Base-by-base conservation (phyloP, 2,797 vertebrate genomes). In the Coilia nasus region DNA sequence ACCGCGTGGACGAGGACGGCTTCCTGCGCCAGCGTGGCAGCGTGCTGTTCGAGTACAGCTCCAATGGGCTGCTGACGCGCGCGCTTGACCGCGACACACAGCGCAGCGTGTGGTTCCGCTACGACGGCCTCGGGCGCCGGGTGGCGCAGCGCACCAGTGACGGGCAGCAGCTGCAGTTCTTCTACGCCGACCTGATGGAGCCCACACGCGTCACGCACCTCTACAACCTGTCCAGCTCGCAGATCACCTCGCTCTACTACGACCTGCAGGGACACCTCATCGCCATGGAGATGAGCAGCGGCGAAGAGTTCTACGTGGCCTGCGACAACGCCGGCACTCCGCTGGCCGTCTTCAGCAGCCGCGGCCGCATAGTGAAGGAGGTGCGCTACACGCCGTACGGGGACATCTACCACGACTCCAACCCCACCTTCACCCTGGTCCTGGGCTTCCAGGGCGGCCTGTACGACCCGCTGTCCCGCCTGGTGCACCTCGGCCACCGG, bases 251-350 rank as follows among this genome's bases (percentile, higher is more conserved):
- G 2, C 94, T 99, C 0, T 99, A 99, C 94, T 99, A 99, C 80
- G 98, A 99, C 95, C 97, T 99, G 83, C 98, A 99, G 93, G 98
- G 98, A 81, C 98, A 99, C 87, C 97, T 99, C 90, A 99, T 99
- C 57, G 98, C 98, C 85, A 99, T 99, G 98, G 98, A 99, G 93
- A 94, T 99, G 92, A 99, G 98, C 95, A 99, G 97, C 21, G 97
- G 98, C 0, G 97, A 99, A 92, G 98, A 99, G 90, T 99, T 98
- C 93, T 99, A 99, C 0, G 97, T 99, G 2, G 97, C 98, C 5
- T 99, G 98, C 85, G 98, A 99, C 93, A 97, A 97, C 84, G 96
- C 95, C 0, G 97, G 97, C 14, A 99, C 97, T 9, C 98, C 98
- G 0, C 93, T 98, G 54, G 97, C 97, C 0, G 94, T 99, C 50